Percentiles rank a stretch among this genome's conserved stretches.
Evolutionary conservation across 2,113 vertebrate species (phyloP).

Genomic region (Apus apus): DNA sequence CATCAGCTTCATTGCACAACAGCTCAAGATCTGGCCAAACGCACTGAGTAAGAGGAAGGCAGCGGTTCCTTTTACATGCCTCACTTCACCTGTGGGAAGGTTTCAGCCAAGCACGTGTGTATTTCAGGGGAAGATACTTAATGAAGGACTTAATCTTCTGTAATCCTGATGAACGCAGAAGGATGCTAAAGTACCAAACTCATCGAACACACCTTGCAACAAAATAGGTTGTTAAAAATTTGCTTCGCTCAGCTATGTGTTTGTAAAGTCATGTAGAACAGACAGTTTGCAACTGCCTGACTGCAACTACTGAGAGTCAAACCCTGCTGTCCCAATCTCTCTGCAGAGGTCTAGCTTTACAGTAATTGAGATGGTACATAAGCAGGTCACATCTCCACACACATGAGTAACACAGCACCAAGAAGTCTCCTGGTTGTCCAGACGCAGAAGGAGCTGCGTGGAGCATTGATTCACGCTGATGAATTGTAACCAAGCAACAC

Average conservation of each 20-base stretch:
- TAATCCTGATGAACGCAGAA: not conserved
- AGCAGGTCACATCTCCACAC: not conserved
- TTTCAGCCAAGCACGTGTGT: not conserved
- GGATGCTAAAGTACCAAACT: not conserved
- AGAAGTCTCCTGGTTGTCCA: slow-evolving; percentile 2
- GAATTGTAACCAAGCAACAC: slow-evolving; percentile 72
- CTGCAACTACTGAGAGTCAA: not conserved
- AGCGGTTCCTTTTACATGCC: not conserved
- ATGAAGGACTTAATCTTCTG: not conserved
- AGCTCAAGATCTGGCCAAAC: not conserved
- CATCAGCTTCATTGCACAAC: not conserved
- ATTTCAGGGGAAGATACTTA: not conserved
- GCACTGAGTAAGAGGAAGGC: not conserved
- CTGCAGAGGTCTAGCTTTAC: not conserved
- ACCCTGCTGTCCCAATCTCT: not conserved
- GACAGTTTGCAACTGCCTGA: not conserved
- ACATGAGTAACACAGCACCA: not conserved
- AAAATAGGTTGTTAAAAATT: not conserved
- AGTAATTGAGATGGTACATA: not conserved
- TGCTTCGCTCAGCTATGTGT: not conserved
- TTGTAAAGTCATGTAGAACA: not conserved
- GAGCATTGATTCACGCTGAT: slow-evolving; percentile 45
- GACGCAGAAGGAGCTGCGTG: not conserved
- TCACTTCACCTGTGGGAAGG: not conserved
- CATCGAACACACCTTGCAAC: not conserved